Percentiles rank a stretch among this genome's conserved stretches.
These are phyloP conservation scores for Ailurus styani DNA, from an alignment of 2,113 vertebrate species.

Conservation along the genomic window DNA sequence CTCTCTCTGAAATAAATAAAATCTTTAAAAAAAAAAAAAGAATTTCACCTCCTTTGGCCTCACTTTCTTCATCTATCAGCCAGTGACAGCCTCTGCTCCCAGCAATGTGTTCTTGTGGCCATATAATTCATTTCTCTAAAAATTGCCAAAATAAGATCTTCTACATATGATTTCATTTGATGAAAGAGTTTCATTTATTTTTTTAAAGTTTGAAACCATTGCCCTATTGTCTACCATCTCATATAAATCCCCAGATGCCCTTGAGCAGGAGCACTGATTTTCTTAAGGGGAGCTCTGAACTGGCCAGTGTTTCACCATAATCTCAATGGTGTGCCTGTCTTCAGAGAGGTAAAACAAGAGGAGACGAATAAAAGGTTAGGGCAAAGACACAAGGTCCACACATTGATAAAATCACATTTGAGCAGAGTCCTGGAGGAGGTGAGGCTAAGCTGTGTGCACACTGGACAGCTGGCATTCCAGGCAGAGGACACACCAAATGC, in stretches of 20 bases:
- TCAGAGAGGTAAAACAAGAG: not conserved
- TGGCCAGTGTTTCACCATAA: not conserved
- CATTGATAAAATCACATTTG: too few species aligned
- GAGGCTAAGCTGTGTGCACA: rapidly evolving
- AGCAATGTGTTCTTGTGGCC: not conserved
- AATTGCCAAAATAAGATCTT: not conserved
- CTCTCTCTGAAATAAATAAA: too few species aligned
- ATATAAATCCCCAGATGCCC: not conserved
- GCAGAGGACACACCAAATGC: not conserved
- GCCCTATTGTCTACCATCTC: not conserved
- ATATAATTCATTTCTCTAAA: not conserved
- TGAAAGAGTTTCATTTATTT: not conserved
- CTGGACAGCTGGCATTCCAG: not conserved
- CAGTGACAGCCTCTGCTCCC: not conserved
- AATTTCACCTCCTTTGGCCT: not conserved
- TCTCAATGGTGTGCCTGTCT: not conserved
- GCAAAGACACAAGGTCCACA: not conserved
- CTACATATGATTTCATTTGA: not conserved
- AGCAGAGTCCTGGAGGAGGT: not conserved
- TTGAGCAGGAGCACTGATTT: not conserved
- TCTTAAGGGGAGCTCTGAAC: not conserved
- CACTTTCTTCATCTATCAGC: not conserved
- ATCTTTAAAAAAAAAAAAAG: too few species aligned
- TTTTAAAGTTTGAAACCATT: not conserved
- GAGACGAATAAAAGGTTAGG: not conserved